These are phyloP conservation scores for Peromyscus aztecus DNA, from an alignment of 2,797 vertebrate genomes.

Conservation along the genomic window DNA sequence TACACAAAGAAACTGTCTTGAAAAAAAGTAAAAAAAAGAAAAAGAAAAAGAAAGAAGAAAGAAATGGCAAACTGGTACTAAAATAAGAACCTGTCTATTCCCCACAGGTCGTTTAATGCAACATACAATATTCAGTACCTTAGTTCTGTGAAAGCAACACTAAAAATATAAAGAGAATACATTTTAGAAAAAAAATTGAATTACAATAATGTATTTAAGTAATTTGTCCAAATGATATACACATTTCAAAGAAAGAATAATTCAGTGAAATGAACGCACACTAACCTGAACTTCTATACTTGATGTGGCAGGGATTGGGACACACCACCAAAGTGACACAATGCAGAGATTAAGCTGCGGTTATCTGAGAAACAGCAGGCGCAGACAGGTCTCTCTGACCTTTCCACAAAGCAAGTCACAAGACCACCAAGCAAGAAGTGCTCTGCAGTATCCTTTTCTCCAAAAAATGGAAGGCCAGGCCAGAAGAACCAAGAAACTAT, in stretches of 20 bases:
- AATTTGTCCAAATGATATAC: not conserved
- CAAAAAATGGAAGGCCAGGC: not conserved
- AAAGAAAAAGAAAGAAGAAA: not conserved
- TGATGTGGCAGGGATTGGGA: not conserved
- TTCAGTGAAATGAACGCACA: not conserved
- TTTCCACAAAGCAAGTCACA: not conserved
- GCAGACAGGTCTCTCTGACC: not conserved
- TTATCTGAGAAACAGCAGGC: not conserved
- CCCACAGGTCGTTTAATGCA: slow-evolving; percentile 10
- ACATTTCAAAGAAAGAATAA: slow-evolving; percentile 13
- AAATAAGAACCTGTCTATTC: slow-evolving; percentile 34
- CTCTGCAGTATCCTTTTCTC: not conserved
- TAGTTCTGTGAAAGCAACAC: not conserved
- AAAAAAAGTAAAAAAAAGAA: not conserved
- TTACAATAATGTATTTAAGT: not conserved
- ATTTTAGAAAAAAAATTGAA: not conserved
- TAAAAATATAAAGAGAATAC: not conserved
- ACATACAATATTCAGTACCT: slow-evolving; percentile 37
- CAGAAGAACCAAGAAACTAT: not conserved
- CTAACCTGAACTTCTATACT: not conserved
- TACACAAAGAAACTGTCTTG: not conserved
- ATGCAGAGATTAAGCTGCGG: not conserved
- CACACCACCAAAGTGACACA: not conserved
- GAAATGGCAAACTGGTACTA: not conserved
- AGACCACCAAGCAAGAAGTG: not conserved